Evolutionary conservation across 92 coral and sea anemone genomes (phyloP), one percentile per base, ranked within the genome.

Genomic region (Isaurus tuberculatus): DNA sequence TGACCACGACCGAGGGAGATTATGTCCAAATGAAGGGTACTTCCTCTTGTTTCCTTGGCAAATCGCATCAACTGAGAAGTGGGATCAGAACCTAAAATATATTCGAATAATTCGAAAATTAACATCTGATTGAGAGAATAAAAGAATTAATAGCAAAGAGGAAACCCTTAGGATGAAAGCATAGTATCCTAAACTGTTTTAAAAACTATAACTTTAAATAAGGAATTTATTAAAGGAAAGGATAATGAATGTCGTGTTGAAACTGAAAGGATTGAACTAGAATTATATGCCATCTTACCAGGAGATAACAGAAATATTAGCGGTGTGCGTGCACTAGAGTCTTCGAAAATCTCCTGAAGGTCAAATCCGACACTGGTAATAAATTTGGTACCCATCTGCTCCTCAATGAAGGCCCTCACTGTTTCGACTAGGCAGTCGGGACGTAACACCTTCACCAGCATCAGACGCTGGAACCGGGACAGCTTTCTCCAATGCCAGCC

Each of bases 1-100:
- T 94, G 99, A 17, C 99, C 99, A 66, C 97, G 97, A 42, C 99
- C 99, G 28, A 96, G 91, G n/a, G 99, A 96, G 57, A 96, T 92
- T 87, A 96, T 94, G 29, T 96, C 98, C 79, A 96, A 79, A 44
- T 92, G 98, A 19, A 92, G 89, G 1, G 97, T 86, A 16, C 92
- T 94, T 19, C 99, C 98, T 23, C 99, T 93, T 3, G 84, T 70
- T 58, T 96, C 98, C 65, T 86, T 91, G 49, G 96, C 94, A 65
- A 96, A 94, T 3, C 99, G 97, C 88, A 94, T 83, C 29, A 96
- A 89, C 82, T 94, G 91, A 37, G 99, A 92, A 1, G 99, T 94
- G 49, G 99, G 99, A 66, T 96, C 99, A 5, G 99, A 92, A 25
- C 99, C 99, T 96, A 78, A n/a, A 64, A 43, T 26, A 63, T 25